Conservation (phyloP, 2,888 invertebrate genomes). For the Lysandra bellargus region DNA sequence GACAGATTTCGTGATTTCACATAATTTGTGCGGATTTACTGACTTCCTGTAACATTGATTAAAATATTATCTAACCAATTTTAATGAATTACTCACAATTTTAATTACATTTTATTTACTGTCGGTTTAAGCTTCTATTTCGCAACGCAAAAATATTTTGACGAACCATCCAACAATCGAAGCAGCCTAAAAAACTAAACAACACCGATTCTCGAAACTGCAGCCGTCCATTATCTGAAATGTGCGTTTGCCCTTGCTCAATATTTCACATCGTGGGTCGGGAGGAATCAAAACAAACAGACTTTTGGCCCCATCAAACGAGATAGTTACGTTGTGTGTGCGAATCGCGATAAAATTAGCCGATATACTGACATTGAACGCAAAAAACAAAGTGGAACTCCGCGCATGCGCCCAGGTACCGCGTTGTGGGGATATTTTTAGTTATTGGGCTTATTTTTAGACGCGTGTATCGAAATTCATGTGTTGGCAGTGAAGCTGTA, state of each 20-base stretch:
- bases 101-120: neutral
- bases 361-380: slow-evolving; percentile 80
- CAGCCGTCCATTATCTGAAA: slow-evolving; percentile 1
- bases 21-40: slow-evolving; percentile 4
- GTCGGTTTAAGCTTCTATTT: neutral
- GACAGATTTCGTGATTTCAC: neutral
- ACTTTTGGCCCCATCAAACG: slow-evolving; percentile 70
- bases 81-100: neutral
- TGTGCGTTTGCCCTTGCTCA: slow-evolving; percentile 36
- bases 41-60: slow-evolving; percentile 5
- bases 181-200: neutral
- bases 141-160: neutral
- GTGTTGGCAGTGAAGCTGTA: slow-evolving; percentile 1
- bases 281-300: slow-evolving; percentile 72
- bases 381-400: slow-evolving; percentile 73
- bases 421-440: slow-evolving; percentile 57
- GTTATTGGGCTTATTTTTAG: slow-evolving; percentile 55
- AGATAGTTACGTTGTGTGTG: slow-evolving; percentile 69
- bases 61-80: slow-evolving; percentile 1
- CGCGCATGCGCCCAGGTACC: slow-evolving; percentile 69
- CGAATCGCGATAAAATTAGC: slow-evolving; percentile 77
- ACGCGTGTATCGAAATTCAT: slow-evolving; percentile 35
- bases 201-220: neutral
- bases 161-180: neutral
- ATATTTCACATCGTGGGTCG: slow-evolving; percentile 50